Evolutionary conservation across 2,888 invertebrate species (phyloP).

Genomic region (Lobophora halterata): DNA sequence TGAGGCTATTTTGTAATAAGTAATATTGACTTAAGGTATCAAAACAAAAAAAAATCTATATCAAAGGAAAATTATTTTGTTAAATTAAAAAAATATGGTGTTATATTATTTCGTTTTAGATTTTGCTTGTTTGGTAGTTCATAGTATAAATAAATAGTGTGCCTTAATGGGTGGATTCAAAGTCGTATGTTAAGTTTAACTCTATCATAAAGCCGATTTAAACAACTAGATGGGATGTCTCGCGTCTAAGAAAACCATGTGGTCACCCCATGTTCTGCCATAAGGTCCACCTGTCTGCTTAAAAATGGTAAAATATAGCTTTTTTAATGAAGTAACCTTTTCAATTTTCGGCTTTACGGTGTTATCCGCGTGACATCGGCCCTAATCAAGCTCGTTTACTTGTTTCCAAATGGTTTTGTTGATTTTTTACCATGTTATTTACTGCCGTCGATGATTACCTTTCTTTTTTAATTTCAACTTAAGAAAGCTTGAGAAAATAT

Average conservation of each 20-base stretch:
- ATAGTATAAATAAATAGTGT: no score
- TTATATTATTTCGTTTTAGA: no score
- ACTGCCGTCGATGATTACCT: constrained; percentile 60
- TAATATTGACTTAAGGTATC: no score
- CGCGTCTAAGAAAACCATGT: constrained; percentile 21
- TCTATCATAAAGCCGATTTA: no score
- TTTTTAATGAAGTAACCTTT: constrained; percentile 78
- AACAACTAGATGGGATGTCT: not conserved
- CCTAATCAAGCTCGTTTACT: constrained; percentile 70
- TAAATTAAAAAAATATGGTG: no score
- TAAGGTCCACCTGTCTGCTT: constrained; percentile 72
- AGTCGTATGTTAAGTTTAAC: no score
- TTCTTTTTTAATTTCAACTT: constrained; percentile 62
- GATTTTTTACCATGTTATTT: constrained; percentile 49
- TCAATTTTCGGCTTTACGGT: constrained; percentile 76
- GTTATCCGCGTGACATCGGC: constrained; percentile 79
- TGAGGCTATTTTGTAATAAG: no score
- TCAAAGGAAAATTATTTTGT: no score
- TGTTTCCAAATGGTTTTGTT: constrained; percentile 51
- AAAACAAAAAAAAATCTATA: no score
- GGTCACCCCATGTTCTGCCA: constrained; percentile 54
- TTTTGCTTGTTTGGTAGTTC: no score
- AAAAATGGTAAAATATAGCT: constrained; percentile 77
- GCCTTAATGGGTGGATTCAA: no score
- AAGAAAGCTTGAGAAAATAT: constrained; percentile 47